A percentile compares a stretch with the other conserved stretches of the same genome.
Conservation (phyloP, 2,113 vertebrate genomes). For the Holacanthus passer region DNA sequence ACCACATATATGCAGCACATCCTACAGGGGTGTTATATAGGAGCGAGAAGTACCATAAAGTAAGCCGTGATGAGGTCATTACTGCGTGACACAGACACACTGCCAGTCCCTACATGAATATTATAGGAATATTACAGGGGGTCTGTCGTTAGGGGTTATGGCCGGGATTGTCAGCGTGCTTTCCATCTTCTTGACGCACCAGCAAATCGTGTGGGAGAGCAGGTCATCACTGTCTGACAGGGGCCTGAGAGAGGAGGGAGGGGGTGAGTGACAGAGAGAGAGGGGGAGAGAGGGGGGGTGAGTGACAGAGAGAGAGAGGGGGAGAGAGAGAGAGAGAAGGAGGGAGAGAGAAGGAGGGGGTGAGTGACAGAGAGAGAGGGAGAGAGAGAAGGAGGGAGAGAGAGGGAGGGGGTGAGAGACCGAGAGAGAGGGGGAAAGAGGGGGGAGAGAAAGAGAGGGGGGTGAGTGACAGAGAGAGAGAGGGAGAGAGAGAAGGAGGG, state of each 20-base stretch:
- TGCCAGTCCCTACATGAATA: conserved; percentile 10
- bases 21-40: conserved; percentile 14
- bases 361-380: conserved; percentile 18
- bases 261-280: conserved; percentile 26
- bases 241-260: conserved; percentile 28
- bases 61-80: conserved; percentile 51
- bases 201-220: conserved; percentile 59
- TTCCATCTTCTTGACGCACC: conserved; percentile 50
- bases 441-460: conserved; percentile 36
- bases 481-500: conserved; percentile 41
- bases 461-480: conserved; percentile 22
- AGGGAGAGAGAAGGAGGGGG: too few species aligned
- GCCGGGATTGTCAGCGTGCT: conserved; percentile 50
- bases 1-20: background rate
- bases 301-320: conserved; percentile 15
- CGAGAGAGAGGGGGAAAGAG: conserved; percentile 10
- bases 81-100: conserved; percentile 13
- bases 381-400: conserved; percentile 41
- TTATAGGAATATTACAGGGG: conserved; percentile 38
- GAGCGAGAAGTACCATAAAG: conserved; percentile 35
- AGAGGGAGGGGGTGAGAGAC: conserved; percentile 11
- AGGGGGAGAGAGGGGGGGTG: conserved; percentile 18
- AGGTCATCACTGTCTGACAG: conserved; percentile 65
- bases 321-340: conserved; percentile 32
- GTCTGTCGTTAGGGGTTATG: conserved; percentile 47